A percentile compares a stretch with the other conserved stretches of the same genome.
Conservation (phyloP, 2,888 invertebrate species). For the Cantharis rustica region DNA sequence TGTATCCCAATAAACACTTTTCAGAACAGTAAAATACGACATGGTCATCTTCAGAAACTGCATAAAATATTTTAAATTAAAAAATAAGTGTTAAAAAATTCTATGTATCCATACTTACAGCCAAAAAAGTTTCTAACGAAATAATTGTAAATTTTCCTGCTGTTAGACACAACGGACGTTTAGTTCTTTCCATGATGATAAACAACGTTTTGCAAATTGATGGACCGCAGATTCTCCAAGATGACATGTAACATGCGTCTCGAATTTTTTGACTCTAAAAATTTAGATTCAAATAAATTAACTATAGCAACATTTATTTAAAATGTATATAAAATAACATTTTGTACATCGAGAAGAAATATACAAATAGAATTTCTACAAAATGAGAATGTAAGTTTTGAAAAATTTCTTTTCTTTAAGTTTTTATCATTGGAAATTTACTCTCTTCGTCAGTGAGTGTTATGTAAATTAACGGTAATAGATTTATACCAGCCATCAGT, state of each 20-base stretch:
- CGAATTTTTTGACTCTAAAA: not conserved
- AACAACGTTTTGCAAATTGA: not conserved
- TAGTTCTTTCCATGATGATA: slow-evolving; percentile 9
- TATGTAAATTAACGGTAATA: too few species aligned
- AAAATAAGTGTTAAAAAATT: too few species aligned
- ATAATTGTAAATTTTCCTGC: not conserved
- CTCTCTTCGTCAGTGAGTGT: too few species aligned
- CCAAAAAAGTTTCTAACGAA: not conserved
- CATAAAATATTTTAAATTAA: not conserved
- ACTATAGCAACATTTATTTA: too few species aligned
- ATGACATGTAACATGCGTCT: not conserved
- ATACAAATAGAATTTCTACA: too few species aligned
- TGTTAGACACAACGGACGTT: not conserved
- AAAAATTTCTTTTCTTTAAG: too few species aligned
- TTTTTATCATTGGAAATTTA: too few species aligned
- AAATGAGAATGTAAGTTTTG: too few species aligned
- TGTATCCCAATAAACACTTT: not conserved
- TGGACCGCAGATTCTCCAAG: not conserved
- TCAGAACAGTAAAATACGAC: not conserved
- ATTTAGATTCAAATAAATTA: not conserved
- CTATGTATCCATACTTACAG: not conserved
- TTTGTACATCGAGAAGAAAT: too few species aligned
- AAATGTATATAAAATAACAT: too few species aligned
- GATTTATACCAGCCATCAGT: too few species aligned
- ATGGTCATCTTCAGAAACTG: not conserved